phyloP scores from a whole-genome alignment of 37 sponge, comb jelly and placozoan genomes.

The Geodia barretti region DNA sequence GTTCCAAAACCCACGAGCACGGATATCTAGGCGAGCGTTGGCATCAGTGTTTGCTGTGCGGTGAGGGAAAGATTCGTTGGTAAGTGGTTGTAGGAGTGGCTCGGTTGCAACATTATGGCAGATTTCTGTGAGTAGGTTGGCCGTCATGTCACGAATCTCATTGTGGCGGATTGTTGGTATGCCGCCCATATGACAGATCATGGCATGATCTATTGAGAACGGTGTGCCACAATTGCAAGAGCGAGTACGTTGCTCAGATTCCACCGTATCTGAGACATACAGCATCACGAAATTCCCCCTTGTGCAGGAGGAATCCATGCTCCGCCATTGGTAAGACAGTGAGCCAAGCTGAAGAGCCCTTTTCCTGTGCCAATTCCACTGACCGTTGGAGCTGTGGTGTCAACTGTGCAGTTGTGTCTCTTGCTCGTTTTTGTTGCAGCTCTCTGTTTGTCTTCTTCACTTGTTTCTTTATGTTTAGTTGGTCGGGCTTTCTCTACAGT shows the following conservation, averaged over 20 bases:
- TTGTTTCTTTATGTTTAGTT: background rate
- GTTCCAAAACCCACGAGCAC: slow-evolving; percentile 28
- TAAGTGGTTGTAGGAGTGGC: slow-evolving; percentile 12
- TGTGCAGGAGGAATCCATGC: slow-evolving; percentile 27
- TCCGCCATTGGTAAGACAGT: slow-evolving; percentile 5
- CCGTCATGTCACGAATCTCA: slow-evolving; percentile 8
- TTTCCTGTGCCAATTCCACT: background rate
- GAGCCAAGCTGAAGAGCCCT: slow-evolving; percentile 15
- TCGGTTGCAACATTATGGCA: slow-evolving; percentile 19
- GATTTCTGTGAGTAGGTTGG: background rate
- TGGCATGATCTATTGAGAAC: slow-evolving; percentile 3
- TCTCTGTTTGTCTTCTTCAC: background rate
- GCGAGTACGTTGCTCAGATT: background rate
- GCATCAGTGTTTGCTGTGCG: slow-evolving; percentile 2
- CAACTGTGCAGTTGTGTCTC: background rate
- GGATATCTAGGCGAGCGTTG: slow-evolving; percentile 10
- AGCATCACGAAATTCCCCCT: slow-evolving; percentile 27
- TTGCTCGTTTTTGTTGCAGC: background rate
- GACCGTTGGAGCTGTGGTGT: background rate
- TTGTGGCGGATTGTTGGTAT: slow-evolving; percentile 19
- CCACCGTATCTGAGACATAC: slow-evolving; percentile 34
- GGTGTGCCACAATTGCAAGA: background rate
- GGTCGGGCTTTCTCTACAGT: background rate
- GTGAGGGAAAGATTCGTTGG: background rate
- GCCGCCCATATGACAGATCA: slow-evolving; percentile 13